Percentiles rank a stretch among this genome's conserved stretches.
These are phyloP conservation scores for Sphaerophoria taeniata DNA, from an alignment of 2,888 invertebrate genomes.

Conservation along the genomic window DNA sequence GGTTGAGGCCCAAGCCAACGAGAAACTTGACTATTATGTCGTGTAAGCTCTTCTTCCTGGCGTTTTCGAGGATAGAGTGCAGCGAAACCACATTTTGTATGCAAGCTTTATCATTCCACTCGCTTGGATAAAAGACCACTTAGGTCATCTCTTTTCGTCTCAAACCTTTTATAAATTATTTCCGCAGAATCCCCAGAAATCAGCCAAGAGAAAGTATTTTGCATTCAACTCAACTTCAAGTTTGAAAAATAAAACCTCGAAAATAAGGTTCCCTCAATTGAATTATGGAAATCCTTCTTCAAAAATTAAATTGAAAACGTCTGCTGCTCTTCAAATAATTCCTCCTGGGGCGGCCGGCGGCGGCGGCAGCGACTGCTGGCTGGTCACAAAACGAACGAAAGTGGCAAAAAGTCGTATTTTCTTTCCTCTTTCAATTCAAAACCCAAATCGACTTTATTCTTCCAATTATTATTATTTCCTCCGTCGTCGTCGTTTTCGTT, in stretches of 20 bases:
- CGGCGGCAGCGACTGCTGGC: too few relatives aligned
- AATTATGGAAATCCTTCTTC: slow-evolving; percentile 44
- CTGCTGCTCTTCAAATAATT: slow-evolving; percentile 39
- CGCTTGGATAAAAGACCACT: too few relatives aligned
- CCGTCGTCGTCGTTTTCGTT: slow-evolving; percentile 44
- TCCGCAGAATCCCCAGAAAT: neutral
- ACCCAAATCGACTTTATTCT: neutral
- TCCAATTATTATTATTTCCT: neutral
- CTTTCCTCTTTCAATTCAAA: slow-evolving; percentile 13
- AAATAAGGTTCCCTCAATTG: neutral
- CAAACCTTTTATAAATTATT: too few relatives aligned
- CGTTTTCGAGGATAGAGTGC: too few relatives aligned
- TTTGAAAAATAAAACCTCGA: neutral
- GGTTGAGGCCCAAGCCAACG: too few relatives aligned
- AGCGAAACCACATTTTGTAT: too few relatives aligned
- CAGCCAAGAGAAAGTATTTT: neutral
- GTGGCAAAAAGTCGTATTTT: slow-evolving; percentile 31
- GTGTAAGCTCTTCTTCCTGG: too few relatives aligned
- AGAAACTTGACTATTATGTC: too few relatives aligned
- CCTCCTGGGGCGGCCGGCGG: slow-evolving; percentile 11
- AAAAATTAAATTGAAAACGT: slow-evolving; percentile 55
- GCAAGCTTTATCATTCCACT: too few relatives aligned
- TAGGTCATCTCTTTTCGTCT: too few relatives aligned
- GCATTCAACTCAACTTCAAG: slow-evolving; percentile 6
- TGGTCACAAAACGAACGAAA: slow-evolving; percentile 40